Base-by-base conservation (phyloP, 2,888 invertebrate genomes). In the Dolichopus griseipennis region DNA sequence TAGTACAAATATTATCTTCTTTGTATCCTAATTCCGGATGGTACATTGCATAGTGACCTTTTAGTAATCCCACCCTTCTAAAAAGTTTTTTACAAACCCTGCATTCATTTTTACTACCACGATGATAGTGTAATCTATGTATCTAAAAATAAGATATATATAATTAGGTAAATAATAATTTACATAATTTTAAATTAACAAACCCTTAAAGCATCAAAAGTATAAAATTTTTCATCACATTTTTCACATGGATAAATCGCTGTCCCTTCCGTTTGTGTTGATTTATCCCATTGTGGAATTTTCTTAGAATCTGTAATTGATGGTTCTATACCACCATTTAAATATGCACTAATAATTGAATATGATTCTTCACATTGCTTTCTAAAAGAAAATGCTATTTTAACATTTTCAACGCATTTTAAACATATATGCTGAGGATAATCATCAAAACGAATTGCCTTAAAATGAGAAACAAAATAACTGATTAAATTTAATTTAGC, bases 71-170 rank as follows among this genome's bases (percentile, higher is more conserved):
- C 9, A 80, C 72, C 9, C 82, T 77, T 7, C 76, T 75, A 72
- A 84, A 85, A 15, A 76, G 75, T 73, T 83, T 82, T 18, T 77
- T 74, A 73, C 85, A 84, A 61, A 81, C 73, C 68, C 78, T 76
- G 71, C 85, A 85, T 64, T 75, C 75, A 21, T 72, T 73, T 61
- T 66, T 72, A 21, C 69, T 71, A 12, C 72, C 69, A 63, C 74
- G 72, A 70, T 79, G 78, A n/a, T 69, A 67, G 1, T 18, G 15
- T 18, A 52, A 52, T 52, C 52, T 7, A 15, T 52, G 52, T n/a
- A 18, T 9, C 52, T 52, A 52, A 52, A 52, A 52, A 10, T 9
- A 52, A 52, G 2, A 9, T 37, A 10, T 37, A 5, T n/a, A 4
- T 27, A 27, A 27, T 4, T 27, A 27, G 2, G 27, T 5, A 2